These are phyloP conservation scores for Callithrix jacchus DNA, from an alignment of 2,113 vertebrate genomes.

Conservation along the genomic window DNA sequence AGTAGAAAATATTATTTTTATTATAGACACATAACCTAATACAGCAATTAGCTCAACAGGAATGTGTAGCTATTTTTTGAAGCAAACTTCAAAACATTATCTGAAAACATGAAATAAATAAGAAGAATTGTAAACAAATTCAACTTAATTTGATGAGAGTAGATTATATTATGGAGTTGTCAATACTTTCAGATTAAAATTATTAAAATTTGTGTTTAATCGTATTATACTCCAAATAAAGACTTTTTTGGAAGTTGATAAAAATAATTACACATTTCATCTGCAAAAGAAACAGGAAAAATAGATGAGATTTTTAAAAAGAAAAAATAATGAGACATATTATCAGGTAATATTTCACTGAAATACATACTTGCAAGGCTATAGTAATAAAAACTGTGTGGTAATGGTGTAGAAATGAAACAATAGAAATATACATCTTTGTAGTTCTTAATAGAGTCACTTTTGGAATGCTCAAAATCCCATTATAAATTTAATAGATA, in stretches of 20 bases:
- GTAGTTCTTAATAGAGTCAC: neutral
- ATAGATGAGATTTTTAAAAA: neutral
- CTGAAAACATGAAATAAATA: neutral
- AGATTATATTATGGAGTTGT: neutral
- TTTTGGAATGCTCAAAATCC: neutral
- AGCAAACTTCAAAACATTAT: neutral
- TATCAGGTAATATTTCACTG: neutral
- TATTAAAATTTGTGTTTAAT: neutral
- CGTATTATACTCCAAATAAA: neutral
- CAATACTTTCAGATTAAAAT: neutral
- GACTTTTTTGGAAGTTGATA: neutral
- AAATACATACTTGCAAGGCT: neutral
- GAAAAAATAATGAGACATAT: neutral
- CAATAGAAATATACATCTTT: neutral
- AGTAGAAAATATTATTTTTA: neutral
- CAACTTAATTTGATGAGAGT: neutral
- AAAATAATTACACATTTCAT: conserved; percentile 9
- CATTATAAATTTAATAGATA: neutral
- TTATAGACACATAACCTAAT: neutral
- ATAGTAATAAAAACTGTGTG: neutral
- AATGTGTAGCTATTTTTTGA: neutral
- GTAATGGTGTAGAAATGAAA: neutral
- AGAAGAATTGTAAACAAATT: neutral
- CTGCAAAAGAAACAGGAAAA: neutral
- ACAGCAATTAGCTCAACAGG: neutral